Evolutionary conservation across 1,140 invertebrate genomes (phyloP).

Genomic region (Brachionus koreanus): DNA sequence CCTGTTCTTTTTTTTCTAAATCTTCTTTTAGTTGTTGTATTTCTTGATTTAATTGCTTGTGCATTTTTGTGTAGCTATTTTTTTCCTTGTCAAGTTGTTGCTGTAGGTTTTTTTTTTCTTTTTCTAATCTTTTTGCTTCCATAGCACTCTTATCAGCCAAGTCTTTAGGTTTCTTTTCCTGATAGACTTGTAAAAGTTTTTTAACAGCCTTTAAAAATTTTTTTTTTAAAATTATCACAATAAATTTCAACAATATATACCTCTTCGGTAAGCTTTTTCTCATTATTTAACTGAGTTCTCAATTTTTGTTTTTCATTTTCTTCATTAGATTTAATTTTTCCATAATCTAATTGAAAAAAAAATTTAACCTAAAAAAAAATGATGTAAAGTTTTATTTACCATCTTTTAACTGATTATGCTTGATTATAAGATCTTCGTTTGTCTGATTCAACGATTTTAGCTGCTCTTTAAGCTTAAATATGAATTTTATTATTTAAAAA

Average conservation of each 20-base stretch:
- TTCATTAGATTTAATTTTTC: neutral
- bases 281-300: slow-evolving; percentile 77
- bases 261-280: slow-evolving; percentile 67
- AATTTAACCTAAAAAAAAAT: neutral
- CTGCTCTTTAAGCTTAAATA: slow-evolving; percentile 9
- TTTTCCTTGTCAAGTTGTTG: slow-evolving; percentile 80
- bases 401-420: slow-evolving; percentile 21
- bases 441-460: neutral
- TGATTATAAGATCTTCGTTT: slow-evolving; percentile 3
- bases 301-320: slow-evolving; percentile 39
- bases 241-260: slow-evolving; percentile 46
- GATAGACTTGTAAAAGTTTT: slow-evolving; percentile 94
- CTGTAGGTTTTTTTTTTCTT: slow-evolving; percentile 87
- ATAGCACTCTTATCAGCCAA: slow-evolving; percentile 64
- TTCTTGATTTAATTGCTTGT: slow-evolving; percentile 20
- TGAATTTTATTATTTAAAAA: neutral
- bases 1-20: slow-evolving; percentile 14
- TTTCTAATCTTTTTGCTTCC: slow-evolving; percentile 82
- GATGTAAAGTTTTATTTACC: neutral
- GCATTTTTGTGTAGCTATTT: slow-evolving; percentile 43
- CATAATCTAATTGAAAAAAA: neutral
- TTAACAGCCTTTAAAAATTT: slow-evolving; percentile 72
- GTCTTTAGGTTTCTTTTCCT: slow-evolving; percentile 70
- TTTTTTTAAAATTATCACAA: neutral
- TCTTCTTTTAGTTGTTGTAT: slow-evolving; percentile 40